These are phyloP conservation scores for Cyclophora albipunctata DNA, from an alignment of 2,888 invertebrate genomes.

Conservation along the genomic window DNA sequence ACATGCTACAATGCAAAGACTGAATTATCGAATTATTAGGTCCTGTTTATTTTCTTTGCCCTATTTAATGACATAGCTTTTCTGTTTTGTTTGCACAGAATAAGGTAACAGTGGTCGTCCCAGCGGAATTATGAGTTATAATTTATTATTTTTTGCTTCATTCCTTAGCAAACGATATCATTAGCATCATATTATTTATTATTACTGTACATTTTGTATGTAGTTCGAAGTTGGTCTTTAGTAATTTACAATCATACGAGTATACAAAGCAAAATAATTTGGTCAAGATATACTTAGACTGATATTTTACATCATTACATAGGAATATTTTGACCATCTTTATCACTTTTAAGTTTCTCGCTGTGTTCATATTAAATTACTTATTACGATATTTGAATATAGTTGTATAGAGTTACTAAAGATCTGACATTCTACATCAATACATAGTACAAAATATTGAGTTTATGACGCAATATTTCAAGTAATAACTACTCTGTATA, in stretches of 20 bases:
- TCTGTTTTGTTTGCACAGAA: conserved; percentile 28
- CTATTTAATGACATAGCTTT: conserved; percentile 9
- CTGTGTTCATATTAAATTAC: too few species aligned
- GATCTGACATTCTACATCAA: too few species aligned
- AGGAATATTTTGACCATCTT: too few species aligned
- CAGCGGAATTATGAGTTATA: conserved; percentile 9
- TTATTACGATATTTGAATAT: too few species aligned
- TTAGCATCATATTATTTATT: neutral
- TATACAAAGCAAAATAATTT: neutral
- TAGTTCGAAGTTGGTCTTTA: neutral
- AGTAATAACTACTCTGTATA: too few species aligned
- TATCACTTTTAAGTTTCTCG: too few species aligned
- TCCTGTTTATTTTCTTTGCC: neutral
- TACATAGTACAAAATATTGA: too few species aligned
- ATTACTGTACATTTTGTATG: neutral
- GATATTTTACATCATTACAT: too few species aligned
- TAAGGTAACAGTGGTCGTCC: conserved; percentile 12
- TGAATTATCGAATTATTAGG: too few species aligned
- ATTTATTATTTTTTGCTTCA: conserved; percentile 2
- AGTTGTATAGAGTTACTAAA: too few species aligned
- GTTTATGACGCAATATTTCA: too few species aligned
- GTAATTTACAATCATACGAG: neutral
- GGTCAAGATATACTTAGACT: neutral
- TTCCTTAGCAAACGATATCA: conserved; percentile 6
- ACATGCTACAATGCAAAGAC: too few species aligned